Evolutionary conservation across 1,140 invertebrate species (phyloP), one percentile per base, ranked within the genome.

Genomic region (Drosophila equinoxialis): DNA sequence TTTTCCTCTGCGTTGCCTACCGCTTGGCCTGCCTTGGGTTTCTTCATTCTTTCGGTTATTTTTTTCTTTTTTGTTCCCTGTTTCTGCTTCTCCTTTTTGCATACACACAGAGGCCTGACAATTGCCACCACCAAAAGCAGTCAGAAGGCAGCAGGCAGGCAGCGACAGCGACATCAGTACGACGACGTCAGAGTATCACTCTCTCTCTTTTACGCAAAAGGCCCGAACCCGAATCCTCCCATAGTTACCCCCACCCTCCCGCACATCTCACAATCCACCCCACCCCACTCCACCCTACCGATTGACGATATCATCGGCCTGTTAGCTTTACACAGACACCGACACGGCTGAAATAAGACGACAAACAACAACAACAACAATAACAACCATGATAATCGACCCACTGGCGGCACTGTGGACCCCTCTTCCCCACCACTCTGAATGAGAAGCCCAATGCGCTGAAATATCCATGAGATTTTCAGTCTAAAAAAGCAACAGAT

Each of bases 351-450:
- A 82, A 84, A 78, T 87, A 80, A 81, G 84, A 81, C 84, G 84
- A 79, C 74, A 87, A 89, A 89, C 84, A 51, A 23, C 63, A 39
- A 11, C 84, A 51, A 23, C 63, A 39, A 11, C 37, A 39, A 39
- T 11, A 39, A 39, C 45, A 87, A 72, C 59, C 84, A 77, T 79
- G 89, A 87, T 84, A 80, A 89, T 81, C 84, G 77, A 87, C 84
- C 84, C 84, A 87, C 74, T 81, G 84, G 80, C 84, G 84, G 80
- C 84, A 89, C 84, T 67, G 85, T 87, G 84, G 84, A 71, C 67
- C 59, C 37, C 59, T 37, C 59, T 37, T 23, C 23, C 23, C 23
- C 20, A 23, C 23, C 23, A 3, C 23, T 10, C 30, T 30, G 30
- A 6, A 3, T 30, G 30, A 6, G 11, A 39, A 75, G 69, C 55